Conservation (phyloP, 2,113 vertebrate species). For the Triplophysa siluroides region DNA sequence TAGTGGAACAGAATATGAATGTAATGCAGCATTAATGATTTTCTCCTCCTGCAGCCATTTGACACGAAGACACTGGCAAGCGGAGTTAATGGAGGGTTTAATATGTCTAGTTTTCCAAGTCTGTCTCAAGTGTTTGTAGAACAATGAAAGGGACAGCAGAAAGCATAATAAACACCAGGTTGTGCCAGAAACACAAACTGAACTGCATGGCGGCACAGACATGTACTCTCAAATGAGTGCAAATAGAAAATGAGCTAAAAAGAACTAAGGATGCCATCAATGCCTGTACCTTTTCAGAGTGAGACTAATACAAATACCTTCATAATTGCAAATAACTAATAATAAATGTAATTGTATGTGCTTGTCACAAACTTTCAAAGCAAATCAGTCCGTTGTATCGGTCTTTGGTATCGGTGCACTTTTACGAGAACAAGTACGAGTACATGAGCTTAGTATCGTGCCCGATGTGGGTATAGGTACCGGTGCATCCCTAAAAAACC, state of each 20-base stretch:
- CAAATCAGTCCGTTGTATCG: too few species aligned
- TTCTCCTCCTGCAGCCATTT: conserved; percentile 14
- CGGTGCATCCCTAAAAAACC: too few species aligned
- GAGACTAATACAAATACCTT: not conserved
- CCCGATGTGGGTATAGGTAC: too few species aligned
- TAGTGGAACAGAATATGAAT: not conserved
- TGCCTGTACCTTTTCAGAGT: not conserved
- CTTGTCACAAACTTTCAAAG: not conserved
- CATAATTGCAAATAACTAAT: not conserved
- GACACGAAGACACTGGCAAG: not conserved
- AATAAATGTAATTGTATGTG: not conserved
- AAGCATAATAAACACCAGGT: conserved; percentile 9
- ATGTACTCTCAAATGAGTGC: not conserved
- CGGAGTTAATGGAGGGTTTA: conserved; percentile 30
- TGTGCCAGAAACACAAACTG: not conserved
- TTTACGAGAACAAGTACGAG: not conserved
- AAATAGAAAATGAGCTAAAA: too few species aligned
- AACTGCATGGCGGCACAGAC: not conserved
- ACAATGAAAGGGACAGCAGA: conserved; percentile 3
- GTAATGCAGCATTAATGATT: not conserved
- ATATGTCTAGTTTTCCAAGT: conserved; percentile 25
- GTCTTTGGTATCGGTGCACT: too few species aligned
- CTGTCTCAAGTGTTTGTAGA: conserved; percentile 34
- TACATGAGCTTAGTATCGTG: not conserved
- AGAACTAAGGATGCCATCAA: too few species aligned